Conservation (phyloP, 1,140 invertebrate genomes). For the Halesus radiatus region DNA sequence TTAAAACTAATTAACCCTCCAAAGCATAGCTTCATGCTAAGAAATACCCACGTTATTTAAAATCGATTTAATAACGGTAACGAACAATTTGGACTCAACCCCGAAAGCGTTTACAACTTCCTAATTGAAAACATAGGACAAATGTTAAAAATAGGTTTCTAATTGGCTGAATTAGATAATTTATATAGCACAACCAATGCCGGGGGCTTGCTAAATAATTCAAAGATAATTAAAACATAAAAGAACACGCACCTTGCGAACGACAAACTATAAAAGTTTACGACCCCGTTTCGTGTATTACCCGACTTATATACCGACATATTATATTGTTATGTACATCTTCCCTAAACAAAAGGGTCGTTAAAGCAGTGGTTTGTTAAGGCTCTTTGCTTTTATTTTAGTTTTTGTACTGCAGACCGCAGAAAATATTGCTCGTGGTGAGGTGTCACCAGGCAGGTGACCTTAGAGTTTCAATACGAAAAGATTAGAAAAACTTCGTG, state of each 20-base stretch:
- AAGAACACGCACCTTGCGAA: slow-evolving; percentile 53
- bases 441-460: no score
- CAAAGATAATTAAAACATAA: slow-evolving; percentile 55
- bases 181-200: slow-evolving; percentile 37
- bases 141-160: slow-evolving; percentile 37
- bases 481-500: no score
- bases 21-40: no score
- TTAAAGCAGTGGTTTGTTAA: slow-evolving; percentile 2
- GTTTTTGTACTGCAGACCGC: no score
- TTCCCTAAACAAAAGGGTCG: slow-evolving; percentile 5
- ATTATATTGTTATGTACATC: not conserved
- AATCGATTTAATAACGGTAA: no score
- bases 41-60: no score
- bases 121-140: slow-evolving; percentile 56
- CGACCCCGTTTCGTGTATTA: slow-evolving; percentile 45
- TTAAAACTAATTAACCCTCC: no score
- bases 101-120: slow-evolving; percentile 52
- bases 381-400: no score
- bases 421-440: no score
- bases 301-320: slow-evolving; percentile 1
- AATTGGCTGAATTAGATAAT: slow-evolving; percentile 48
- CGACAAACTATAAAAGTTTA: slow-evolving; percentile 57
- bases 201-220: slow-evolving; percentile 46
- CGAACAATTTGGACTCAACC: not conserved
- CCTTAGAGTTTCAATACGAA: no score